Conservation (phyloP, 2,888 invertebrate species). For the Nomada fucata region DNA sequence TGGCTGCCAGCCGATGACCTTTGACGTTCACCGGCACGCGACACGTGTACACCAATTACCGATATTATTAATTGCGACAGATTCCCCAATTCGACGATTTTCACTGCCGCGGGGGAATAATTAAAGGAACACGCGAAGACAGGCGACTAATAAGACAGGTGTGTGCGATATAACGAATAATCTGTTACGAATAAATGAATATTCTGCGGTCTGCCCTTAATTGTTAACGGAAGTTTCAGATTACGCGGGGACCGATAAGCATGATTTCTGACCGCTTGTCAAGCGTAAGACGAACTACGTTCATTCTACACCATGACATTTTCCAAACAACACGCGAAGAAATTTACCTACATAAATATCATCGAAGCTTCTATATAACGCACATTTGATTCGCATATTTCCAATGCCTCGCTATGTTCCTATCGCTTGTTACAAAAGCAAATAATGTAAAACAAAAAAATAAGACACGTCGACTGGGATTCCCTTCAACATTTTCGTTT, state of each 20-base stretch:
- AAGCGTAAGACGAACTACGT: conserved; percentile 18
- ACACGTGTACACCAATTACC: conserved; percentile 74
- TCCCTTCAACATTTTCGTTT: conserved; percentile 26
- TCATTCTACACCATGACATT: neutral
- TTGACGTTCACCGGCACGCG: conserved; percentile 77
- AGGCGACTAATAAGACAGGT: neutral
- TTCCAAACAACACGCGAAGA: conserved; percentile 4
- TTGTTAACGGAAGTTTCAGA: conserved; percentile 22
- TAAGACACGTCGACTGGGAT: conserved; percentile 22
- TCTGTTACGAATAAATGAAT: neutral
- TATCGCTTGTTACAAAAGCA: no score
- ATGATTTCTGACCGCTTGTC: conserved; percentile 8
- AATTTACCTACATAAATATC: neutral
- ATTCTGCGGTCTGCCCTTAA: conserved; percentile 10
- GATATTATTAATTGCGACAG: conserved; percentile 74
- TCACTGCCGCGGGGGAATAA: conserved; percentile 32
- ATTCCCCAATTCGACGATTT: conserved; percentile 48
- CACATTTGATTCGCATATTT: neutral
- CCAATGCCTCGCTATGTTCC: neutral
- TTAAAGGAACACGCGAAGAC: conserved; percentile 31
- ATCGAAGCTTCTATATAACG: neutral
- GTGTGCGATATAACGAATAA: neutral
- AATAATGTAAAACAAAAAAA: conserved; percentile 1
- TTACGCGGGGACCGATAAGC: conserved; percentile 8
- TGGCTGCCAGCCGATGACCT: conserved; percentile 77